Evolutionary conservation across 2,113 vertebrate genomes (phyloP).

Genomic region (Pardalotus punctatus): DNA sequence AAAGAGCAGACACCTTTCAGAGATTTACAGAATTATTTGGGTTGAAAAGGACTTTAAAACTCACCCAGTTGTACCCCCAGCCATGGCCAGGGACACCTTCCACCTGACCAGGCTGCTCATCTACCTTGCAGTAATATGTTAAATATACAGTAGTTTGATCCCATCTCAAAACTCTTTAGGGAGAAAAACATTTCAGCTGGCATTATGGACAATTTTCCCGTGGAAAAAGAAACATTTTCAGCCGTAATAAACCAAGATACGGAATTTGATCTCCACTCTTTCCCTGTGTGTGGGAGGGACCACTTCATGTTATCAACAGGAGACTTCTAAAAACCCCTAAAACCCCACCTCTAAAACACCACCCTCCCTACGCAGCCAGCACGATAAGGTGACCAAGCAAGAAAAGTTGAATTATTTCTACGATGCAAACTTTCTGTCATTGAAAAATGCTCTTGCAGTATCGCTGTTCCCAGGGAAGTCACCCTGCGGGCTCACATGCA

Average conservation of each 20-base stretch:
- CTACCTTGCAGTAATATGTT: not conserved
- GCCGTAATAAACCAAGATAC: not conserved
- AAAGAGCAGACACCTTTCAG: not conserved
- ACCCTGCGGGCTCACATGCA: fast-evolving
- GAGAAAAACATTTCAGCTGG: not conserved
- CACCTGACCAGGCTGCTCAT: not conserved
- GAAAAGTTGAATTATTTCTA: not conserved
- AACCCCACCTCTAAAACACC: not conserved
- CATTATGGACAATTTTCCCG: not conserved
- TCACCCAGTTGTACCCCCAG: too few relatives aligned
- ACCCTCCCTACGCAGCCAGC: fast-evolving
- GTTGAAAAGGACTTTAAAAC: not conserved
- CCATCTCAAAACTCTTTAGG: not conserved
- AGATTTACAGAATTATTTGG: not conserved
- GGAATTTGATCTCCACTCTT: not conserved
- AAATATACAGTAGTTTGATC: not conserved
- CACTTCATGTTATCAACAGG: not conserved
- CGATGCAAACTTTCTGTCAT: not conserved
- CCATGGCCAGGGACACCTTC: too few relatives aligned
- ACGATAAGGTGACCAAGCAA: not conserved
- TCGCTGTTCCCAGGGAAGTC: not conserved
- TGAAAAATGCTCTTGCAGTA: not conserved
- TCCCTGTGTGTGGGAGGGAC: not conserved
- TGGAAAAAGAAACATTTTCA: not conserved
- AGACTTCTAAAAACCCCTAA: not conserved